These are phyloP conservation scores for Brachionus asplanchnoidis DNA, from an alignment of 1,140 invertebrate species.

Conservation along the genomic window DNA sequence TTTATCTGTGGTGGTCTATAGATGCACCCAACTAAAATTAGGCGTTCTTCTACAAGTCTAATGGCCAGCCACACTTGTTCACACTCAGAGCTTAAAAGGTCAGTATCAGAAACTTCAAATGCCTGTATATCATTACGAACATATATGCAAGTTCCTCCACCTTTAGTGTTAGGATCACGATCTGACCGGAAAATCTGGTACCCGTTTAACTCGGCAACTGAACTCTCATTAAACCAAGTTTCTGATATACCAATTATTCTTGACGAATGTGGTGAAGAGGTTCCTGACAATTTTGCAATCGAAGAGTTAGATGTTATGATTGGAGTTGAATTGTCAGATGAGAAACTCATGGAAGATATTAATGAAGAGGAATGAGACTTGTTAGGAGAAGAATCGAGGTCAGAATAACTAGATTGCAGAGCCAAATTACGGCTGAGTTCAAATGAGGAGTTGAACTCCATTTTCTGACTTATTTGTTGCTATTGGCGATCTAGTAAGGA, in stretches of 20 bases:
- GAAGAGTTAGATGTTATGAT: background rate
- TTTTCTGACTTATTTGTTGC: no score
- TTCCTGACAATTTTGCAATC: background rate
- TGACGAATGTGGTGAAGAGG: background rate
- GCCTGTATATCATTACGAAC: background rate
- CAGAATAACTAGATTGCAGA: background rate
- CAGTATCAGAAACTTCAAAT: background rate
- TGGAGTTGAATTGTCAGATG: background rate
- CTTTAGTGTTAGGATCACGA: background rate
- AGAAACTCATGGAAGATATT: background rate
- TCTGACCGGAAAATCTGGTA: background rate
- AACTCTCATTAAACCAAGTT: background rate
- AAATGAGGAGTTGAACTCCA: background rate
- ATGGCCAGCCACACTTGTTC: background rate
- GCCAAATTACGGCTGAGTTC: background rate
- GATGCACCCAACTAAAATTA: background rate
- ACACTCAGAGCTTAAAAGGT: background rate
- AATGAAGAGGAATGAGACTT: background rate
- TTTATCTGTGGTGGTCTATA: background rate
- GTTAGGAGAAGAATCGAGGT: background rate
- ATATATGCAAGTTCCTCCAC: background rate
- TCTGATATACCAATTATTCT: background rate
- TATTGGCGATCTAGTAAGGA: no score
- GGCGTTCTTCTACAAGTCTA: background rate
- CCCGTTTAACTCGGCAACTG: background rate